Evolutionary conservation across 2,888 invertebrate genomes (phyloP), one percentile per base, ranked within the genome.

Genomic region (Acronicta alni): DNA sequence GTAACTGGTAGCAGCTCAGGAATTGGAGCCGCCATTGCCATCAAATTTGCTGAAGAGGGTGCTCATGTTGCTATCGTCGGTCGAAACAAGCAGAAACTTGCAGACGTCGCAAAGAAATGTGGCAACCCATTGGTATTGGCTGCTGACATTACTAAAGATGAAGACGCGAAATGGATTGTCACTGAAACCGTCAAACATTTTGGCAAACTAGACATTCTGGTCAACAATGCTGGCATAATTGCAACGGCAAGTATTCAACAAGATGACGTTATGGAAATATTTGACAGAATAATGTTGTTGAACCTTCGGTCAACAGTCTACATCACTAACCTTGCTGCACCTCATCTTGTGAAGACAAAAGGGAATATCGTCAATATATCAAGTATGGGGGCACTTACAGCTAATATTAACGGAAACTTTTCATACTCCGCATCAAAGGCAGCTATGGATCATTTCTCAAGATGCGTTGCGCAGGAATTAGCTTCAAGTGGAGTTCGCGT

Each of bases 351-450:
- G 2, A 58, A 68, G 43, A 74, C 80, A 0, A 77, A 75, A 57
- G 82, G 98, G 14, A 97, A 95, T 65, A 96, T 98, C 72, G 97
- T 99, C 0, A 98, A 98, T 87, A 96, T 76, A 1, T 76, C 74
- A 18, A 72, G 74, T 35, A 23, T 70, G 4, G 70, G 47, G 26
- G 49, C 56, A 15, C 0, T 57, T 4, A 20, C 47, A 7, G 20
- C 47, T 4, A 0, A 42, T 0, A 8, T 26, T 2, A 44, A 51
- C 0, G 1, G 41, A 1, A 32, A 37, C 18, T 75, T 70, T 43
- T n/a, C 66, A 1, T 71, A 81, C 35, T 14, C 39, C 39, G 35
- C 71, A 1, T 79, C 81, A 1, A 83, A 83, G 17, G 79, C 81
- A 15, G 79, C 54, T 1, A n/a, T 82, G 3, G 70, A 75, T 42